These are phyloP conservation scores for Xyliphius kryptos DNA, from an alignment of 2,113 vertebrate genomes.

Conservation along the genomic window DNA sequence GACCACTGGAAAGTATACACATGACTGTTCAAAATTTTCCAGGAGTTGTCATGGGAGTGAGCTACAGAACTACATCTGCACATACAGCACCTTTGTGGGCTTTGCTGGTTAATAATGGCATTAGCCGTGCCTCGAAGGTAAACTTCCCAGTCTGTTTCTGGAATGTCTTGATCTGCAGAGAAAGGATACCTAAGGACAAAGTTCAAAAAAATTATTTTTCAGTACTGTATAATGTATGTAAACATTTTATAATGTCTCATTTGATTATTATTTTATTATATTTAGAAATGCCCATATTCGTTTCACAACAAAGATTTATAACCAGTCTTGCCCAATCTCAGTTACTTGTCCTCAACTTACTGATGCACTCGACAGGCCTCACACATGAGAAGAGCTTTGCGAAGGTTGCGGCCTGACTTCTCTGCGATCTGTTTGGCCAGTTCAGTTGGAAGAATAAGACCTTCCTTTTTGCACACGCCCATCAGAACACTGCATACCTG, in stretches of 20 bases:
- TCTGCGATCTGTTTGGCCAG: slow-evolving; percentile 81
- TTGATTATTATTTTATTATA: no score
- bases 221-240: no score
- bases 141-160: slow-evolving; percentile 94
- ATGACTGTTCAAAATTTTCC: no score
- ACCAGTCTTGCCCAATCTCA: neutral
- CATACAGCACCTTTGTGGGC: slow-evolving; percentile 81
- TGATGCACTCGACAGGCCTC: slow-evolving; percentile 96
- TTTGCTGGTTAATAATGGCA: slow-evolving; percentile 88
- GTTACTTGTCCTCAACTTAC: slow-evolving; percentile 64
- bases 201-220: neutral
- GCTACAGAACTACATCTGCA: no score
- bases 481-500: slow-evolving; percentile 83
- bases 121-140: slow-evolving; percentile 92
- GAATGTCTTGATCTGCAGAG: slow-evolving; percentile 83
- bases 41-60: no score
- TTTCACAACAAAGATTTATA: neutral
- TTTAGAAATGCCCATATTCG: no score
- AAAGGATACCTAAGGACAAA: slow-evolving; percentile 82
- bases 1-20: no score
- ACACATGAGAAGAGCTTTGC: slow-evolving; percentile 92
- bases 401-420: slow-evolving; percentile 87
- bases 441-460: slow-evolving; percentile 79
- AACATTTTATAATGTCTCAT: no score
- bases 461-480: slow-evolving; percentile 88